Evolutionary conservation across 2,113 vertebrate genomes (phyloP), one percentile per base, ranked within the genome.

Genomic region (Melanotaenia duboulayi): DNA sequence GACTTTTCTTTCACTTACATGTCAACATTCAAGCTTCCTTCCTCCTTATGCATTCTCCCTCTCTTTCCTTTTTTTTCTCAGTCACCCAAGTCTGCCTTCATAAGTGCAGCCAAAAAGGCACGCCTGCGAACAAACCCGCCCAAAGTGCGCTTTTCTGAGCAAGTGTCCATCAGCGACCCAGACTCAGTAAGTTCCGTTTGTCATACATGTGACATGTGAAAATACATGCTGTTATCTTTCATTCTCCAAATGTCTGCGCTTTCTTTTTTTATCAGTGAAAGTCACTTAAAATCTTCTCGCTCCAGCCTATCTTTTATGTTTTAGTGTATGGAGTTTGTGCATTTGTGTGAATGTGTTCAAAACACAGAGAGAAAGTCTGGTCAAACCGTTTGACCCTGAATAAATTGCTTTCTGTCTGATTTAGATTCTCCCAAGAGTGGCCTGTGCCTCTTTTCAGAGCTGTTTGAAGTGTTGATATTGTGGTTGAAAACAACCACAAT

Each of bases 21-120:
- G 46, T 76, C 35, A 46, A 82, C 50, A 42, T 71, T 76, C 54
- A 55, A 74, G 65, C 71, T 44, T 35, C 32, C 35, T 64, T 25
- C 22, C 20, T 59, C 64, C 22, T 39, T 32, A 48, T 40, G 85
- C 60, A 61, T 50, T n/a, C 37, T 67, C 28, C 52, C 28, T 71
- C 68, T 76, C 67, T 77, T 54, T 85, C 57, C 61, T 75, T 51
- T 78, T n/a, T 55, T 60, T 80, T 88, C 68, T 82, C 85, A 99
- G 97, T 98, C 97, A 86, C 97, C 97, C 73, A 99, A 98, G 91
- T 98, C 97, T 77, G 97, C 97, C 92, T 99, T 99, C 93, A 99
- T 99, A 94, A 99, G 97, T 25, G 96, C 96, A 92, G 96, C 96
- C 83, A 99, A 97, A 94, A 99, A 99, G 94, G 97, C 96, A 52